These are phyloP conservation scores for Dascillus cervinus DNA, from an alignment of 2,888 invertebrate genomes.

Conservation along the genomic window DNA sequence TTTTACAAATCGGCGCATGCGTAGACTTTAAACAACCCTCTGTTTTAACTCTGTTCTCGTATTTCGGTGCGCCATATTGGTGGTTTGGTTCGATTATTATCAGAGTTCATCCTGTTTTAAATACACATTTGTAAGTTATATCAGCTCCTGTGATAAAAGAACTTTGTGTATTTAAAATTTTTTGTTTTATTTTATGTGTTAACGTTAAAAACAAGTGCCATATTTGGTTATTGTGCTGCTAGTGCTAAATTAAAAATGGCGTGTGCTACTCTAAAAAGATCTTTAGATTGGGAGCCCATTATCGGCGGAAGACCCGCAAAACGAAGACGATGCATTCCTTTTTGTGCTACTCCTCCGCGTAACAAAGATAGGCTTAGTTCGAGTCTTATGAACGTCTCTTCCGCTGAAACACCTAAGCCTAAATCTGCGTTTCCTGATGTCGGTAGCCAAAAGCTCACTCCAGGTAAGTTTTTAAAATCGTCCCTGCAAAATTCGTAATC, in stretches of 20 bases:
- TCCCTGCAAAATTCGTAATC: too few relatives aligned
- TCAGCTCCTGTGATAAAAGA: too few relatives aligned
- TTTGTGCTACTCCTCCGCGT: constrained; percentile 57
- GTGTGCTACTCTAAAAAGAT: constrained; percentile 94
- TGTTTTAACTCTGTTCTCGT: neutral
- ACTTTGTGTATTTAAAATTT: constrained; percentile 4
- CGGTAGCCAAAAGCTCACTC: constrained; percentile 74
- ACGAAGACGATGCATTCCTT: constrained; percentile 84
- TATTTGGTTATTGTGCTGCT: constrained; percentile 22
- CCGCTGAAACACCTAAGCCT: constrained; percentile 44
- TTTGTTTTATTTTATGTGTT: constrained; percentile 13
- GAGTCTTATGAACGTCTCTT: constrained; percentile 27
- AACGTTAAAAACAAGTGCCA: constrained; percentile 33
- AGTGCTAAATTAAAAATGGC: constrained; percentile 66
- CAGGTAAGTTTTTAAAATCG: too few relatives aligned
- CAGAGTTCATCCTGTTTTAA: too few relatives aligned
- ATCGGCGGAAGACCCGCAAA: constrained; percentile 82
- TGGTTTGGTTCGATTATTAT: constrained; percentile 18
- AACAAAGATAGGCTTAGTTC: constrained; percentile 29
- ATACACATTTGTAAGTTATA: constrained; percentile 7
- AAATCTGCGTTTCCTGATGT: constrained; percentile 75
- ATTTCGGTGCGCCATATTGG: constrained; percentile 35
- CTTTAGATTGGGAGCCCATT: constrained; percentile 88
- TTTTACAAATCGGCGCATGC: too few relatives aligned
- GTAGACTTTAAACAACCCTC: too few relatives aligned